Percentiles rank a stretch among this genome's conserved stretches.
These are phyloP conservation scores for Enteromius afrohamiltoni DNA, from an alignment of 2,797 vertebrate genomes.

Conservation along the genomic window DNA sequence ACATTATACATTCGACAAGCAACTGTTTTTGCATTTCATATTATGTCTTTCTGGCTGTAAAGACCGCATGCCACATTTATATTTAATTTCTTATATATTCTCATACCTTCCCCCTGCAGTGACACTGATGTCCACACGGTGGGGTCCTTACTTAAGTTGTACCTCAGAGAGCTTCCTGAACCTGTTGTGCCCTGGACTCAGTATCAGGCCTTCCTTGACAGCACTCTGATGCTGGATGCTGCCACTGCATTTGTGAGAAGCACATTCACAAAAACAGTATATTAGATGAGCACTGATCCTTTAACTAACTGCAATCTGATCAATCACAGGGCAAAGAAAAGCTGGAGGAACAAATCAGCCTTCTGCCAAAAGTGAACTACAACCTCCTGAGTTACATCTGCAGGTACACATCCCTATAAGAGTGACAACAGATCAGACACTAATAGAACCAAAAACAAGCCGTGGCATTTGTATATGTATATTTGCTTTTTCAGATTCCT, in stretches of 20 bases:
- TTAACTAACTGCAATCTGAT: constrained; percentile 12
- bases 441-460: background rate
- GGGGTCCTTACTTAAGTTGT: constrained; percentile 94
- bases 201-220: constrained; percentile 92
- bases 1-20: background rate
- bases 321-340: constrained; percentile 81
- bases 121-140: constrained; percentile 98
- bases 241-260: constrained; percentile 76
- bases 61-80: background rate
- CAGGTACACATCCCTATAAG: constrained; percentile 74
- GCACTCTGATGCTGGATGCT: constrained; percentile 77
- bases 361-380: constrained; percentile 89
- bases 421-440: background rate
- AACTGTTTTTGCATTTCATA: background rate
- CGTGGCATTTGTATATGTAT: background rate
- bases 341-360: constrained; percentile 85
- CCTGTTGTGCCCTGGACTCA: constrained; percentile 93
- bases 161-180: constrained; percentile 93
- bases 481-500: constrained; percentile 82
- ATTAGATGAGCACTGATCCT: background rate
- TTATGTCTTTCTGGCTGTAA: background rate
- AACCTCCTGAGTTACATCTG: constrained; percentile 94
- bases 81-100: background rate
- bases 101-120: constrained; percentile 70
- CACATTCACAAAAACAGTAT: background rate